phyloP scores from a whole-genome alignment of 2,113 vertebrate species.

The Muntiacus reevesi region DNA sequence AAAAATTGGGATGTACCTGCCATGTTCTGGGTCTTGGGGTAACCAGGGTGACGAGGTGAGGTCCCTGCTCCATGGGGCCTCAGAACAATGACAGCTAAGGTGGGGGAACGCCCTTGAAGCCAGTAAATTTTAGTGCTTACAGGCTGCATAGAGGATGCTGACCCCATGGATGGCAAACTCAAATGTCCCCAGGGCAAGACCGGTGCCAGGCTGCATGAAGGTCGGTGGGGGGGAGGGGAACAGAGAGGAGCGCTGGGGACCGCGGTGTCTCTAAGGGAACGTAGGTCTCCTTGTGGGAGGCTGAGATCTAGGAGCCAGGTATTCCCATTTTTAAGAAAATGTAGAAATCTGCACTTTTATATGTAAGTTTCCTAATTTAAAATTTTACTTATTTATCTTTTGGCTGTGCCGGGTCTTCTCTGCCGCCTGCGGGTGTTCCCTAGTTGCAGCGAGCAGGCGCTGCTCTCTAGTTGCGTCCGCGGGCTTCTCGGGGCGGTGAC shows the following conservation, averaged over 20 bases:
- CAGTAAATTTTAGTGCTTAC: background rate
- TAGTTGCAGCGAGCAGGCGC: fast-evolving
- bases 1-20: background rate
- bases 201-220: background rate
- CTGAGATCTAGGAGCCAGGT: background rate
- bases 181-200: background rate
- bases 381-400: background rate
- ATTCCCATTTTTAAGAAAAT: background rate
- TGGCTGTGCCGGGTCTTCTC: background rate
- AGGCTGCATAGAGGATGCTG: background rate
- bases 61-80: background rate
- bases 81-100: background rate
- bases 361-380: background rate
- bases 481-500: background rate
- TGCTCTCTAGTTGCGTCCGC: background rate
- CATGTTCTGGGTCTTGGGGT: background rate
- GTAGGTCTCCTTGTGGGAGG: too few species aligned
- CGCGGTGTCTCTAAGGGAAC: fast-evolving
- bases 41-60: background rate
- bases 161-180: background rate
- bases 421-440: fast-evolving
- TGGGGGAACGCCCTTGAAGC: background rate
- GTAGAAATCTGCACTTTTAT: background rate
- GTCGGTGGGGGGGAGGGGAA: fast-evolving
- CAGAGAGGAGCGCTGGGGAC: background rate